phyloP scores from a whole-genome alignment of 2,797 vertebrate species.

The Darevskia mixta region DNA sequence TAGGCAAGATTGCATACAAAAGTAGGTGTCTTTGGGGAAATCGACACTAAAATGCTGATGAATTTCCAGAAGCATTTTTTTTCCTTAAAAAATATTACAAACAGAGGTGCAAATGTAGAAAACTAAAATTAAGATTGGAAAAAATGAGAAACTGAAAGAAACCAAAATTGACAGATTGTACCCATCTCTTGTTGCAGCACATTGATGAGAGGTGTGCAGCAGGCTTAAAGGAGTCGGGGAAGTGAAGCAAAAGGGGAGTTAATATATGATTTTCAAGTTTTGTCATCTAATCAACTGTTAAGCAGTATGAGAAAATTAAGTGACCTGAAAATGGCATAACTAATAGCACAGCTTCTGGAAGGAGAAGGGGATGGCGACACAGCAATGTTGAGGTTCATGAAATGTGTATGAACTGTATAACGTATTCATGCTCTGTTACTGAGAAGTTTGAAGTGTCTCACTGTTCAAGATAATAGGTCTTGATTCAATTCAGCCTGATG shows the following conservation, averaged over 20 bases:
- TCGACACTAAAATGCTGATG: too few species aligned
- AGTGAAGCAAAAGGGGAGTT: constrained; percentile 65
- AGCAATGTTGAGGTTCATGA: constrained; percentile 80
- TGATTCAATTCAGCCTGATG: constrained; percentile 84
- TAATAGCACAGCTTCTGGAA: constrained; percentile 75
- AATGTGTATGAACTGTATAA: constrained; percentile 83
- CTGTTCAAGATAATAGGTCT: constrained; percentile 82
- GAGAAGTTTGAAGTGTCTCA: constrained; percentile 82
- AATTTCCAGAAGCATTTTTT: too few species aligned
- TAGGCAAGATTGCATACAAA: too few species aligned
- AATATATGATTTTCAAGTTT: constrained; percentile 70
- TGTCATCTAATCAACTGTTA: constrained; percentile 77
- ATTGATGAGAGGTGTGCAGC: not conserved
- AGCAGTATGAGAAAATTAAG: constrained; percentile 80
- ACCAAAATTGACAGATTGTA: too few species aligned
- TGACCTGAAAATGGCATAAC: constrained; percentile 82
- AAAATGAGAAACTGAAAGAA: too few species aligned
- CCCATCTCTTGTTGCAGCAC: not conserved
- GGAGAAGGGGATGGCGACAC: constrained; percentile 17
- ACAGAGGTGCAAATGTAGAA: too few species aligned
- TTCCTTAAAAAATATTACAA: too few species aligned
- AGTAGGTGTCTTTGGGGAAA: too few species aligned
- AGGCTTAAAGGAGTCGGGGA: not conserved
- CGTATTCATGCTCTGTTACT: constrained; percentile 83
- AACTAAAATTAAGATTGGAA: too few species aligned